A percentile compares a stretch with the other conserved stretches of the same genome.
phyloP scores from a whole-genome alignment of 2,113 vertebrate genomes.

The Vimba vimba region DNA sequence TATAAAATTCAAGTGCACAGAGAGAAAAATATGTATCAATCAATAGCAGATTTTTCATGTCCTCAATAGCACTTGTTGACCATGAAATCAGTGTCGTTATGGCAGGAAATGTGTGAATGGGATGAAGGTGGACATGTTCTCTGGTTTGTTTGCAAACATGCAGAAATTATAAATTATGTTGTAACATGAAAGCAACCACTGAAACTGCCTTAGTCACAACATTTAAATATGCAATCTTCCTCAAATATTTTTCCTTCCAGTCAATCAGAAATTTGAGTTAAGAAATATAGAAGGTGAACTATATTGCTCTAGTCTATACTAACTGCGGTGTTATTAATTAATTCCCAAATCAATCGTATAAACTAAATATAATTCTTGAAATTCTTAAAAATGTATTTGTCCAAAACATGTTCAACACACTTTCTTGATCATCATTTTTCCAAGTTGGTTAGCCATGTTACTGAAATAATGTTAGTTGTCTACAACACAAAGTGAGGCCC shows the following conservation, averaged over 20 bases:
- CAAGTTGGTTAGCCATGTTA: background rate
- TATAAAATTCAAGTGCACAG: background rate
- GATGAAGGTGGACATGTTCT: background rate
- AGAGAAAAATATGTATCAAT: background rate
- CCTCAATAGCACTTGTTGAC: conserved; percentile 23
- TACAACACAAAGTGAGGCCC: background rate
- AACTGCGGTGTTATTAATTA: background rate
- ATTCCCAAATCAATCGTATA: background rate
- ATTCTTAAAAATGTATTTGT: background rate
- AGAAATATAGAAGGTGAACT: background rate
- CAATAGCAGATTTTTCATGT: conserved; percentile 13
- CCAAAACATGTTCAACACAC: background rate
- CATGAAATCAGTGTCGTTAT: conserved; percentile 43
- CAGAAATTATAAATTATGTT: background rate
- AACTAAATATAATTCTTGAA: background rate
- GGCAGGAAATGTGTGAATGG: background rate
- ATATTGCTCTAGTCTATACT: background rate
- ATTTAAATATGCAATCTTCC: background rate
- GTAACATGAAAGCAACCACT: background rate
- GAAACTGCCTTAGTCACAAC: background rate
- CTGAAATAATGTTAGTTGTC: background rate
- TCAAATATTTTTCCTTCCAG: background rate
- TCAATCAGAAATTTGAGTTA: background rate
- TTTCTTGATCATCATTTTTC: background rate
- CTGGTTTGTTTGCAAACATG: conserved; percentile 12